Base-by-base conservation (phyloP, 2,113 vertebrate species). In the Sceloporus tristichus region DNA sequence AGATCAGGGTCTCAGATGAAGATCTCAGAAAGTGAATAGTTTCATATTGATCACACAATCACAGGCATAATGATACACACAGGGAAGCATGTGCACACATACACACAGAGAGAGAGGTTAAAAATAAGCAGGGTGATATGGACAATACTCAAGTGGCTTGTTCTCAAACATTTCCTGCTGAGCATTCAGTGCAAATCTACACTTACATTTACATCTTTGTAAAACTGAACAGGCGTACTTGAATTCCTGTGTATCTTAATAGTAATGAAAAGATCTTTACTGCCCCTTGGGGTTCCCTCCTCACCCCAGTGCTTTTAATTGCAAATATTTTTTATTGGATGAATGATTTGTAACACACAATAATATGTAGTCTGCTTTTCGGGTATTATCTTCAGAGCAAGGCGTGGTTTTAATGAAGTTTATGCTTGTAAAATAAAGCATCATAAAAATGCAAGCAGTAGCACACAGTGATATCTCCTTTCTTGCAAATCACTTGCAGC, bases 251-350 rank as follows among this genome's bases (percentile, higher is more conserved):
- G 80, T 87, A 80, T 73, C 81, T 74, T 59, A 62, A 74, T 48
- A 74, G 56, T 71, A 71, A 85, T 66, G 38, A 42, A 74, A 87
- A 73, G 34, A 21, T 42, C 56, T 82, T 81, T 62, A 74, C 79
- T 82, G 86, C 68, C 68, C 38, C 74, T 87, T 65, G 18, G 79
- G 40, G 56, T 65, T 65, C 11, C 16, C 40, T n/a, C 38, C 18
- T 42, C 21, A 23, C 27, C 21, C 38, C 7, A 1, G 3, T 85
- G 75, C 81, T 89, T 91, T 16, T 34, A 88, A 54, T 38, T 85
- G 53, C 21, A 90, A 88, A 77, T 0, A 5, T 79, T 79, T 78
- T 93, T 88, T 90, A 90, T 83, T 79, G 42, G 74, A 90, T 85
- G 87, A 91, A 7, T 62, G 23, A 88, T 81, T 92, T 88, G 18